Percentiles rank a stretch among this genome's conserved stretches.
These are phyloP conservation scores for Trypoxylon attenuatum DNA, from an alignment of 2,888 invertebrate genomes.

Conservation along the genomic window DNA sequence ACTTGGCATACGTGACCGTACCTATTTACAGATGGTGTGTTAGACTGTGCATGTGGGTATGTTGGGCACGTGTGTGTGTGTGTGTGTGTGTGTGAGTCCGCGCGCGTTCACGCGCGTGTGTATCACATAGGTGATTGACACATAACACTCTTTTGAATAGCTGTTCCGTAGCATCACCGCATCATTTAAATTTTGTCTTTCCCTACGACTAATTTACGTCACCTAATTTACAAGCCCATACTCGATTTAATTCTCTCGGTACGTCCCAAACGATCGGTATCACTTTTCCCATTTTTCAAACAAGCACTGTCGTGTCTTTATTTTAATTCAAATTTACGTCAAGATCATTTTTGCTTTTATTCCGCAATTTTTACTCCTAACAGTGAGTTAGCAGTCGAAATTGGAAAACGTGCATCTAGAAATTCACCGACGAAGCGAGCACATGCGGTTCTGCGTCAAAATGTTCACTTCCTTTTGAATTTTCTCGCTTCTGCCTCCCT, in stretches of 20 bases:
- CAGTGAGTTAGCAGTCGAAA: conserved; percentile 8
- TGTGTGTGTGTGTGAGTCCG: conserved; percentile 9
- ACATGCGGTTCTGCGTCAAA: neutral
- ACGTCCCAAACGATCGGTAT: conserved; percentile 40
- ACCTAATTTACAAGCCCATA: conserved; percentile 37
- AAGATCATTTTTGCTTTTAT: neutral
- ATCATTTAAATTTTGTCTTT: conserved; percentile 8
- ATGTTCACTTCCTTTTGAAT: neutral
- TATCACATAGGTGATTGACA: conserved; percentile 56
- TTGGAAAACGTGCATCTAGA: conserved; percentile 27
- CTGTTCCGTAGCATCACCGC: conserved; percentile 25
- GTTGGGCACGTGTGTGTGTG: conserved; percentile 16
- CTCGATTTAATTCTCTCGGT: conserved; percentile 12
- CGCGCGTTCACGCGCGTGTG: conserved; percentile 26
- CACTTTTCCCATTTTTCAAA: conserved; percentile 14
- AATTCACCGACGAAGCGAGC: conserved; percentile 25
- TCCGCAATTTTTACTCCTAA: too few species aligned
- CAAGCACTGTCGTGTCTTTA: neutral
- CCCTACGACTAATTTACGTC: conserved; percentile 38
- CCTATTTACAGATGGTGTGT: conserved; percentile 45
- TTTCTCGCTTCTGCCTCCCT: neutral
- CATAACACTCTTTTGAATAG: conserved; percentile 48
- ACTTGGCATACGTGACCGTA: conserved; percentile 40
- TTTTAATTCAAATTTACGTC: neutral
- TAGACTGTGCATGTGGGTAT: conserved; percentile 33